Evolutionary conservation across 1,140 invertebrate species (phyloP), one percentile per base, ranked within the genome.

Genomic region (Ladona fulva): DNA sequence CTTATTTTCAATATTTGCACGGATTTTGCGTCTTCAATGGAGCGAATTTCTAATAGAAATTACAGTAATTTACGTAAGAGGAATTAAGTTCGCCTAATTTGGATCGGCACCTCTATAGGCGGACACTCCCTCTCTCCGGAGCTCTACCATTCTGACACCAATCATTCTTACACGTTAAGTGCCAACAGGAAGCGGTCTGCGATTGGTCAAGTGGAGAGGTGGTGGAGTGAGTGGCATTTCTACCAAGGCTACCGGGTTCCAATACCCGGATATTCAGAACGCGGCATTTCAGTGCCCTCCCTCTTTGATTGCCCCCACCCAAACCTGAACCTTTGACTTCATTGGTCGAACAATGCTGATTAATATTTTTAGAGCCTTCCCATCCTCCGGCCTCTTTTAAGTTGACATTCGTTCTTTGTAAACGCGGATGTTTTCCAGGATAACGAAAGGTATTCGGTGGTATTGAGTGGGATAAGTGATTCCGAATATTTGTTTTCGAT

Each of bases 231-330:
- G 52, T 22, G 52, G 52, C 52, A 66, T 66, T 66, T 66, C 52
- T 66, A 5, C 52, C 52, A 66, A 66, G 52, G 52, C 52, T 66
- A 66, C 52, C 52, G 52, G 52, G n/a, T 66, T 66, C 52, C 52
- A 66, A 66, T 66, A 66, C 52, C 52, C 52, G 52, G 52, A 66
- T 66, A 66, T 66, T 66, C 52, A 66, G 52, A 12, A 66, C 52
- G 52, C 3, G 52, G 52, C 52, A 66, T 66, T 66, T 19, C 52
- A 66, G 52, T 66, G 16, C 52, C n/a, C n/a, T 22, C 52, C 52
- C 52, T 37, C 8, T 8, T 37, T 8, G 29, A 37, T 37, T 37
- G 29, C 52, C n/a, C 52, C 52, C 52, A 19, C 52, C n/a, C 52
- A 12, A 19, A 5, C n/a, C 14, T 6, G 14, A 66, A 66, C 52